Base-by-base conservation (phyloP, 2,113 vertebrate genomes). In the Mesocricetus auratus region DNA sequence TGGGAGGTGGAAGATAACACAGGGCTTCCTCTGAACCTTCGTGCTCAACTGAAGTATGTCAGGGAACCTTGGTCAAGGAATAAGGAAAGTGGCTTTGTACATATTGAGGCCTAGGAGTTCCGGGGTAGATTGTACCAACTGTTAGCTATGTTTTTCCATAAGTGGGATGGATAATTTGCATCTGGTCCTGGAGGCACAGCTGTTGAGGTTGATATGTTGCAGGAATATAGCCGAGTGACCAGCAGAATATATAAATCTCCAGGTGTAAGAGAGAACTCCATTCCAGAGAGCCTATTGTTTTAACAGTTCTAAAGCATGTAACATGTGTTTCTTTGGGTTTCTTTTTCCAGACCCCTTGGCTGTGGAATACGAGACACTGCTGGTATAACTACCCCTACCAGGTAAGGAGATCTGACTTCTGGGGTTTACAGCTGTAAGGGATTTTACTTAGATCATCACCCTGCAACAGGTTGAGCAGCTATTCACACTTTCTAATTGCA, bases 321-420 rank as follows among this genome's bases (percentile, higher is more conserved):
- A 97, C 93, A 47, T 78, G 1, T 29, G 19, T 91, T 89, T 89
- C 86, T 94, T 81, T 95, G 33, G 90, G 42, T 19, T 96, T 96
- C 95, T 95, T 98, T 95, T 98, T 91, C 75, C 93, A 99, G 99
- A 99, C 98, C 39, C 98, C 99, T 0, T 99, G 99, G 99, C 98
- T 99, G 74, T 99, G 99, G 99, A 99, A 99, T 98, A 99, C 99
- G 91, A 99, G 98, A 96, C 99, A 99, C 73, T 99, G 99, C 98
- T 99, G 99, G 99, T 99, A 98, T 50, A 99, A 99, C 97, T 99
- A 99, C 91, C 99, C 99, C 4, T 99, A 99, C 98, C 99, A 99
- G 99, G 99, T 99, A 99, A 97, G 98, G 96, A 90, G 45, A 64
- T 73, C 39, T 19, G 36, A 29, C 39, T 4, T n/a, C 94, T 31